Percentiles rank a stretch among this genome's conserved stretches.
phyloP scores from a whole-genome alignment of 1,140 invertebrate genomes.

The Pemphigus obesinymphae region DNA sequence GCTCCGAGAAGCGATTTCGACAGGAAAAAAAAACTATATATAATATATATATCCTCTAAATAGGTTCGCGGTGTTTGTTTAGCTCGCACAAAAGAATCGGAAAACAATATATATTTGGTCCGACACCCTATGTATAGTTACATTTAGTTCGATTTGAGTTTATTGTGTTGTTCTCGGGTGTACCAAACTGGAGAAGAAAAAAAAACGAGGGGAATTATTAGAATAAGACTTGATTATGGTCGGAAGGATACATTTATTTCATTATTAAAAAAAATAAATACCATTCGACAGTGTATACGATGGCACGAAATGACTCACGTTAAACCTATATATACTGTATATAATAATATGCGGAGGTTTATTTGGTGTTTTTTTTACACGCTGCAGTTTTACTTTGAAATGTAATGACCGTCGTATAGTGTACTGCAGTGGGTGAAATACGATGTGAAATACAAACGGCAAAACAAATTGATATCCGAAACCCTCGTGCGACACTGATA shows the following conservation, averaged over 20 bases:
- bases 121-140: background rate
- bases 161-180: slow-evolving; percentile 1
- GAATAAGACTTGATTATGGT: slow-evolving; percentile 39
- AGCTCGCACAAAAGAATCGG: slow-evolving; percentile 26
- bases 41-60: slow-evolving; percentile 22
- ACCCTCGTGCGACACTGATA: background rate
- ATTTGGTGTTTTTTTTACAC: background rate
- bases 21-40: slow-evolving; percentile 16
- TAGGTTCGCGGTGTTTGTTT: slow-evolving; percentile 38
- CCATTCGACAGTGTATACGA: background rate
- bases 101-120: slow-evolving; percentile 40
- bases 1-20: slow-evolving; percentile 16
- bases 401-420: background rate
- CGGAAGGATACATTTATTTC: slow-evolving; percentile 36
- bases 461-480: background rate
- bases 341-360: background rate
- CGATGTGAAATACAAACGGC: background rate
- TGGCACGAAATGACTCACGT: slow-evolving; percentile 28
- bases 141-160: background rate
- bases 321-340: background rate
- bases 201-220: slow-evolving; percentile 2
- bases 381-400: background rate
- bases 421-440: background rate
- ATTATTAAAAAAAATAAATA: slow-evolving; percentile 36
- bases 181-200: background rate